phyloP scores from a whole-genome alignment of 53 echinoderm and acorn worm species.

The Pentamera pediparva region DNA sequence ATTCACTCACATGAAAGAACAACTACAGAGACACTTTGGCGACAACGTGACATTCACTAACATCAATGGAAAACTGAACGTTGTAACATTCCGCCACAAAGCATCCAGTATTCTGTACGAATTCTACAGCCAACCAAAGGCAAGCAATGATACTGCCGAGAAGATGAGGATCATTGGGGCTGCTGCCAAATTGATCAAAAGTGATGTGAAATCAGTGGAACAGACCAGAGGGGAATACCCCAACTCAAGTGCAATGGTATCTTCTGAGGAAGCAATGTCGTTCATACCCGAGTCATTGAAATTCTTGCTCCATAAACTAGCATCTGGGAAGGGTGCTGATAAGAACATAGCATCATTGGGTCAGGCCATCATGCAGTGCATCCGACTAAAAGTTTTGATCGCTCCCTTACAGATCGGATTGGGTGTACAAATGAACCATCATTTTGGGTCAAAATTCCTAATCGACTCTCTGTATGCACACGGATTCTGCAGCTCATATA shows the following conservation, averaged over 20 bases:
- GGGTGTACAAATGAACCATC: conserved; percentile 40
- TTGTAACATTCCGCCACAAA: background rate
- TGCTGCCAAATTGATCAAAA: conserved; percentile 8
- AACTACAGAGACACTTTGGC: background rate
- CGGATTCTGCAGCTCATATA: conserved; percentile 17
- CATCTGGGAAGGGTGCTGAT: background rate
- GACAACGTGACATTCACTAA: background rate
- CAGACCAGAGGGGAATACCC: background rate
- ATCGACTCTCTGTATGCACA: background rate
- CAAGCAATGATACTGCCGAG: background rate
- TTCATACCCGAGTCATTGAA: background rate
- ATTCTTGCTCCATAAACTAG: no score
- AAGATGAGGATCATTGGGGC: background rate
- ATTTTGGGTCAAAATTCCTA: background rate
- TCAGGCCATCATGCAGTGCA: conserved; percentile 33
- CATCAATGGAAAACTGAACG: background rate
- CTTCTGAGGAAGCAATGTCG: background rate
- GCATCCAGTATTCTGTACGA: background rate
- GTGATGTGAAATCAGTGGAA: conserved; percentile 2
- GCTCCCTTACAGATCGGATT: conserved; percentile 48
- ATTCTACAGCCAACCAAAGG: background rate
- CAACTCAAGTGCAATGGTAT: background rate
- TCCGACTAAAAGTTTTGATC: conserved; percentile 25
- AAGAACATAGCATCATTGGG: conserved; percentile 39
- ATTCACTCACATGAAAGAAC: background rate